Evolutionary conservation across 2,888 invertebrate species (phyloP), one percentile per base, ranked within the genome.

Genomic region (Nomada lathburiana): DNA sequence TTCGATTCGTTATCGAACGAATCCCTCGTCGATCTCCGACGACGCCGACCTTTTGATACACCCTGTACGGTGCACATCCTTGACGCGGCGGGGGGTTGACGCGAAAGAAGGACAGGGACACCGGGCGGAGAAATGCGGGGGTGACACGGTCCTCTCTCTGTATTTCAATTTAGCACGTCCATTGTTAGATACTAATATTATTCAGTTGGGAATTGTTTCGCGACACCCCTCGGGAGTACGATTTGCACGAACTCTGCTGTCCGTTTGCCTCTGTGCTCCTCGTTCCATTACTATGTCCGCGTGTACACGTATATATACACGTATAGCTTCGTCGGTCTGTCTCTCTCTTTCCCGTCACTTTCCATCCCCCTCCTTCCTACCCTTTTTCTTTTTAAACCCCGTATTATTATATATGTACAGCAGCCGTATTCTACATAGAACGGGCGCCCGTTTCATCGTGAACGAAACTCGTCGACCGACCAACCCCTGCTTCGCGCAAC

Each of bases 101-200:
- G 29, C 5, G 7, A 50, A 36, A 23, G 55, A 50, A 23, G 18
- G 47, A 73, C 59, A 52, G 62, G 50, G 60, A 36, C 36, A 7
- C 36, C 26, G 50, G 13, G 44, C 50, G 23, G 77, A 64, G 83
- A 81, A 29, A 77, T 65, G 86, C 76, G 59, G 69, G 76, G 74
- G 62, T 81, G 80, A 86, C 80, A 79, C 70, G 64, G 77, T 84
- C 85, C 88, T 80, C 88, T 91, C 88, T 91, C 92, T 91, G 91
- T 92, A 92, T 92, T 92, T 92, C 92, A 92, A 92, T 92, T 92
- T 92, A 91, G 91, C 89, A 84, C 90, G 89, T 90, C 92, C 90
- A 93, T 92, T 92, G 92, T 93, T 92, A 89, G 92, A 92, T 92
- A 93, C 92, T 92, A 92, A 92, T 92, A 93, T 93, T 93, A 93